Percentiles rank a stretch among this genome's conserved stretches.
Evolutionary conservation across 1,140 invertebrate species (phyloP).

Genomic region (Drosophila setifemur): DNA sequence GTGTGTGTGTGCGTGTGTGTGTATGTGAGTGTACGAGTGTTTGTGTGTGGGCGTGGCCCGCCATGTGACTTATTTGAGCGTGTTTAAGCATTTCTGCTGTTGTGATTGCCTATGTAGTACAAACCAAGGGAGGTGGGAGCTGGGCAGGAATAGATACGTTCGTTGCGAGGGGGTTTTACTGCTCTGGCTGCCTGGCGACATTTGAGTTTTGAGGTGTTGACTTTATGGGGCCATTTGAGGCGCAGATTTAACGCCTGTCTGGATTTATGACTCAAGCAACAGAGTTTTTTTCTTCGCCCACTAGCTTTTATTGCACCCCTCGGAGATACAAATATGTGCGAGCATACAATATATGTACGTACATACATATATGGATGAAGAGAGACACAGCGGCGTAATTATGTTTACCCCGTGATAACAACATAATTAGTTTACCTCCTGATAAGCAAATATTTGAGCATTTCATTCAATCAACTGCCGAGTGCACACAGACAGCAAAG

Average conservation of each 20-base stretch:
- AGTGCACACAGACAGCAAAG: slow-evolving; percentile 35
- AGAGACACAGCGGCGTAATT: slow-evolving; percentile 18
- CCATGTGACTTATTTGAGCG: slow-evolving; percentile 71
- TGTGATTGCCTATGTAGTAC: slow-evolving; percentile 63
- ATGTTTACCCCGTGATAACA: slow-evolving; percentile 2
- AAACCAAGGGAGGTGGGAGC: background rate
- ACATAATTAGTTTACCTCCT: slow-evolving; percentile 29
- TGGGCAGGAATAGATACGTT: too few species aligned
- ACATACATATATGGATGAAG: background rate
- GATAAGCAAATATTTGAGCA: slow-evolving; percentile 26
- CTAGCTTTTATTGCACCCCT: slow-evolving; percentile 2
- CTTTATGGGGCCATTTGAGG: slow-evolving; percentile 54
- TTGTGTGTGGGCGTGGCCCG: slow-evolving; percentile 64
- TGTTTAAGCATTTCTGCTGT: slow-evolving; percentile 58
- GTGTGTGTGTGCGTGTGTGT: slow-evolving; percentile 1
- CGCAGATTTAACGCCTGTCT: slow-evolving; percentile 49
- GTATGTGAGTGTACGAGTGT: slow-evolving; percentile 41
- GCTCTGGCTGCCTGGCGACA: slow-evolving; percentile 15
- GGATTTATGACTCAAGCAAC: slow-evolving; percentile 52
- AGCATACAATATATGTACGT: too few species aligned
- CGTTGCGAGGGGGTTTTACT: background rate
- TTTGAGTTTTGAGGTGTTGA: slow-evolving; percentile 58
- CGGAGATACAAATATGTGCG: too few species aligned
- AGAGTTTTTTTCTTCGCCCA: slow-evolving; percentile 2
- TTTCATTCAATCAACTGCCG: slow-evolving; percentile 43